Evolutionary conservation across 1,140 invertebrate species (phyloP).

Genomic region (Solen grandis): DNA sequence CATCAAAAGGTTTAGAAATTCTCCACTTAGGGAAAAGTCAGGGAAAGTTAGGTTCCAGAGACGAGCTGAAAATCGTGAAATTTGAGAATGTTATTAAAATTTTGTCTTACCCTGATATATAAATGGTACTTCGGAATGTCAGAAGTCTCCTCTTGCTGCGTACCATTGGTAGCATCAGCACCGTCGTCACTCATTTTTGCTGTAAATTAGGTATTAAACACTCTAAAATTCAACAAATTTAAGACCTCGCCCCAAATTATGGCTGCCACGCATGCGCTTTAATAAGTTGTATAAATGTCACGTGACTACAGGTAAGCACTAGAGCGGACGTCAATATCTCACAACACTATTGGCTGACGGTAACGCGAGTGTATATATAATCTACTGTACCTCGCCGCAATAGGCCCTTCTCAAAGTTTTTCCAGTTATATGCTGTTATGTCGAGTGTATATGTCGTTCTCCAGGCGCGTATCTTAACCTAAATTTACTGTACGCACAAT

Average conservation of each 20-base stretch:
- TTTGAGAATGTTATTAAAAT: neutral
- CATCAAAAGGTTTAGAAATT: neutral
- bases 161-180: slow-evolving; percentile 43
- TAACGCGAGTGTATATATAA: too few species aligned
- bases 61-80: neutral
- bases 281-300: neutral
- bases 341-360: too few species aligned
- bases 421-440: too few species aligned
- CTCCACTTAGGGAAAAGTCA: neutral
- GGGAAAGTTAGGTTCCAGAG: too few species aligned
- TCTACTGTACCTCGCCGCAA: too few species aligned
- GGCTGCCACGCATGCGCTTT: slow-evolving; percentile 52
- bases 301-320: neutral
- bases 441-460: too few species aligned
- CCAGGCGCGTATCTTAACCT: too few species aligned
- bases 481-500: too few species aligned
- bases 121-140: slow-evolving; percentile 41
- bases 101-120: slow-evolving; percentile 48
- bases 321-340: too few species aligned
- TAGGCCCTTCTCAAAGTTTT: too few species aligned
- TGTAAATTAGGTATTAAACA: neutral
- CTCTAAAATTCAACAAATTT: neutral
- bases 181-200: slow-evolving; percentile 48
- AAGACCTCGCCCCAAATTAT: slow-evolving; percentile 52
- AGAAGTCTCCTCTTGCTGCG: slow-evolving; percentile 28